Base-by-base conservation (phyloP, 2,888 invertebrate species). In the Archaeoteleia sp. region DNA sequence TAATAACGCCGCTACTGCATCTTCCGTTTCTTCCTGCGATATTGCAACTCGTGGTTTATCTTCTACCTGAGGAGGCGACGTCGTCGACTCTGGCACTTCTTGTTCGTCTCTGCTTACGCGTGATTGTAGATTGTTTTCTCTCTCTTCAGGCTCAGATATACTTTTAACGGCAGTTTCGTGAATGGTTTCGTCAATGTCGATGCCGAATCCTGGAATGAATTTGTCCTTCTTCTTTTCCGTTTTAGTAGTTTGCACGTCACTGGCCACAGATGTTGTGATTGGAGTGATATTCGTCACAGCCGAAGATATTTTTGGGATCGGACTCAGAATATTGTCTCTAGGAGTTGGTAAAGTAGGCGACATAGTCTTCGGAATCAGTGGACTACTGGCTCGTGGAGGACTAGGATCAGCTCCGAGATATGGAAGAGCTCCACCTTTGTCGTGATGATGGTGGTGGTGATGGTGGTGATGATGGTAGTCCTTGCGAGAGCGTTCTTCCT, bases 21-120 rank as follows among this genome's bases (percentile, higher is more conserved):
- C 95, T 85, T 94, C 95, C 0, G 95, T 96, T 86, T 96, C 95
- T 86, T 95, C 95, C 85, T 95, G 95, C 0, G 95, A 95, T 77
- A 95, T 95, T 0, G 93, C 88, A 6, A 93, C 93, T 40, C 94
- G 88, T 0, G 93, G 92, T 79, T 94, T 94, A 78, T 94, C 94
- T 67, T 93, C 92, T 0, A 85, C 70, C 78, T 90, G 90, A 45
- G 90, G 89, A 5, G 89, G 89, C 1, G 86, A 72, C 74, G 89
- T 89, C 7, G 86, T 85, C 53, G 81, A 84, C 77, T 82, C 86
- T 2, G 85, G 80, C 7, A 86, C 78, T 10, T 85, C 84, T 1
- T 78, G 53, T 5, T 82, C 82, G 0, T 83, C 83, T 10, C 81
- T 75, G 0, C 69, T 66, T 1, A 57, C 74, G n/a, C 78, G 73